phyloP scores from a whole-genome alignment of 2,113 vertebrate species.

The Sander lucioperca region DNA sequence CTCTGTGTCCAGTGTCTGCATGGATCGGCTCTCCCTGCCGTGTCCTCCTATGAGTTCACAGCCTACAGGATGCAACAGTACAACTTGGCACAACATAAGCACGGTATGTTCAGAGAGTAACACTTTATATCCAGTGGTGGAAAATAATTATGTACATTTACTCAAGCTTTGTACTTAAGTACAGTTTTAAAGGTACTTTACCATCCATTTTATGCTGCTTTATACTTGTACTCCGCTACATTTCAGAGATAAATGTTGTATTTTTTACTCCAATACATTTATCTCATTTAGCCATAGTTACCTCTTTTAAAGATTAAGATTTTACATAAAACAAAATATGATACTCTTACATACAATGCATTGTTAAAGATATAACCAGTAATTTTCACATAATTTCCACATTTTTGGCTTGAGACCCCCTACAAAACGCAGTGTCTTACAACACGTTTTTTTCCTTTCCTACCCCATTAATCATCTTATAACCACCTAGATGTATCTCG shows the following conservation, averaged over 20 bases:
- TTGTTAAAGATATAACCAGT: neutral
- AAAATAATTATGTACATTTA: neutral
- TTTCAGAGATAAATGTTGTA: neutral
- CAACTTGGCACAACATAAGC: slow-evolving; percentile 75
- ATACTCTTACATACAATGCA: neutral
- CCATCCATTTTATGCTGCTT: neutral
- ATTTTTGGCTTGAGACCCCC: neutral
- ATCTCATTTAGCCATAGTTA: neutral
- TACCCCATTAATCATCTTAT: too few species aligned
- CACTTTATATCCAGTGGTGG: neutral
- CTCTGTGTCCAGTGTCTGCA: slow-evolving; percentile 63
- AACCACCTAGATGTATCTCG: too few species aligned
- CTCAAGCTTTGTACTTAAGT: neutral
- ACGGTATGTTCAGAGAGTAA: slow-evolving; percentile 63
- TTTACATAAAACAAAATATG: neutral
- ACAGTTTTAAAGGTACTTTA: neutral
- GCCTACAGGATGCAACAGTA: slow-evolving; percentile 87
- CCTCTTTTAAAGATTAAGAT: neutral
- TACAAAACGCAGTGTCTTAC: neutral
- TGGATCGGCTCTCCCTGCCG: slow-evolving; percentile 69
- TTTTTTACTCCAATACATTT: neutral
- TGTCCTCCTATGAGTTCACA: slow-evolving; percentile 83
- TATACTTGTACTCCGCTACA: too few species aligned
- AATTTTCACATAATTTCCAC: neutral
- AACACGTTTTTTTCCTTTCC: neutral